Conservation (phyloP, 2,888 invertebrate species). For the Sthenelais limicola region DNA sequence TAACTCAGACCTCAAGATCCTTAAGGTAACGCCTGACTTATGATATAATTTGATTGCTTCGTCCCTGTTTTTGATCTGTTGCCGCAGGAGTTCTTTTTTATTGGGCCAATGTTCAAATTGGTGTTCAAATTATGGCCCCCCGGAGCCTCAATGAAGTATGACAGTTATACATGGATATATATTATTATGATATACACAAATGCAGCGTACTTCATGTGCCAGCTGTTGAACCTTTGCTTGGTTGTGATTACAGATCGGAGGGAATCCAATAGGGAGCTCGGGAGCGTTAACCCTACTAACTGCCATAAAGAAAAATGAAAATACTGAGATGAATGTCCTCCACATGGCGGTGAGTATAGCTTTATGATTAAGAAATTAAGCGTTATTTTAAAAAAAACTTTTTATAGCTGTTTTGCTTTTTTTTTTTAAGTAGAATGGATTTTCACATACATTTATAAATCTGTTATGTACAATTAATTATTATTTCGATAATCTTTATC, state of each 20-base stretch:
- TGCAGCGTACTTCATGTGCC: no score
- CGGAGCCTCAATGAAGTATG: no score
- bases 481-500: no score
- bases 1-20: slow-evolving; percentile 53
- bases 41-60: background rate
- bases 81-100: no score
- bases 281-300: slow-evolving; percentile 59
- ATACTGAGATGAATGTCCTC: slow-evolving; percentile 57
- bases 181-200: no score
- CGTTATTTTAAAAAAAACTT: background rate
- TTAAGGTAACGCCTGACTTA: slow-evolving; percentile 47
- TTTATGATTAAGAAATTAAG: background rate
- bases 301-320: slow-evolving; percentile 62
- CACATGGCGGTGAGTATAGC: slow-evolving; percentile 19
- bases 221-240: no score
- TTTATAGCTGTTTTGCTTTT: background rate
- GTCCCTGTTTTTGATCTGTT: background rate
- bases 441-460: background rate
- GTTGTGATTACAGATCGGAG: slow-evolving; percentile 59
- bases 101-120: no score
- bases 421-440: background rate
- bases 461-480: background rate
- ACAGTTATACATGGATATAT: no score
- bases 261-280: slow-evolving; percentile 60
- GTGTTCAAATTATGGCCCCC: no score